Percentiles rank a stretch among this genome's conserved stretches.
Conservation (phyloP, 2,113 vertebrate genomes). For the Piprites chloris region DNA sequence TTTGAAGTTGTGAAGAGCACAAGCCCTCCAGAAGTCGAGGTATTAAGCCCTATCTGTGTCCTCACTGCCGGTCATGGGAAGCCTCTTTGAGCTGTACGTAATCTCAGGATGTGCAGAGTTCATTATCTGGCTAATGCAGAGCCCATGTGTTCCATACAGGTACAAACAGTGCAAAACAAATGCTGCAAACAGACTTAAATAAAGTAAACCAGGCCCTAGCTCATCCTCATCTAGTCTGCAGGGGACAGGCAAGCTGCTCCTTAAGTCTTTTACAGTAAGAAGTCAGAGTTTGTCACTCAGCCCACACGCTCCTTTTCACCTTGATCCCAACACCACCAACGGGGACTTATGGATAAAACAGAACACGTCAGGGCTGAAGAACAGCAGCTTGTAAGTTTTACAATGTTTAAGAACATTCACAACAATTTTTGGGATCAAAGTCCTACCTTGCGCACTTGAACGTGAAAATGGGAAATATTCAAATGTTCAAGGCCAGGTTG, state of each 20-base stretch:
- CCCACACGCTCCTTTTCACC: not conserved
- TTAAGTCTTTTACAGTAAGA: fast-evolving
- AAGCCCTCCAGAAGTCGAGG: not conserved
- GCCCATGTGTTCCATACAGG: not conserved
- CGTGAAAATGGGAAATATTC: not conserved
- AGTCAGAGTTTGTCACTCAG: not conserved
- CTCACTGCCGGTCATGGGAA: fast-evolving
- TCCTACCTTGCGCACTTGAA: not conserved
- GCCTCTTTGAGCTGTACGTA: fast-evolving
- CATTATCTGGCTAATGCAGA: not conserved
- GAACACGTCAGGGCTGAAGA: not conserved
- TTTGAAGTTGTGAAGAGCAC: fast-evolving
- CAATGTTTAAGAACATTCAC: not conserved
- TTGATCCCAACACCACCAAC: not conserved
- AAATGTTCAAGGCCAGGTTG: not conserved
- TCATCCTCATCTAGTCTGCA: not conserved
- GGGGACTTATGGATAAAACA: not conserved
- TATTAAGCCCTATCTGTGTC: not conserved
- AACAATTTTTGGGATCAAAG: not conserved
- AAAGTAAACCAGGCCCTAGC: not conserved
- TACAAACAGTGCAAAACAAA: not conserved
- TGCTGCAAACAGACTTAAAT: not conserved
- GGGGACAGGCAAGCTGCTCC: not conserved
- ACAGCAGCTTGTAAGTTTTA: not conserved
- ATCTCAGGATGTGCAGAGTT: not conserved